A percentile compares a stretch with the other conserved stretches of the same genome.
Evolutionary conservation across 2,888 invertebrate genomes (phyloP).

Genomic region (Spicauda simplicius): DNA sequence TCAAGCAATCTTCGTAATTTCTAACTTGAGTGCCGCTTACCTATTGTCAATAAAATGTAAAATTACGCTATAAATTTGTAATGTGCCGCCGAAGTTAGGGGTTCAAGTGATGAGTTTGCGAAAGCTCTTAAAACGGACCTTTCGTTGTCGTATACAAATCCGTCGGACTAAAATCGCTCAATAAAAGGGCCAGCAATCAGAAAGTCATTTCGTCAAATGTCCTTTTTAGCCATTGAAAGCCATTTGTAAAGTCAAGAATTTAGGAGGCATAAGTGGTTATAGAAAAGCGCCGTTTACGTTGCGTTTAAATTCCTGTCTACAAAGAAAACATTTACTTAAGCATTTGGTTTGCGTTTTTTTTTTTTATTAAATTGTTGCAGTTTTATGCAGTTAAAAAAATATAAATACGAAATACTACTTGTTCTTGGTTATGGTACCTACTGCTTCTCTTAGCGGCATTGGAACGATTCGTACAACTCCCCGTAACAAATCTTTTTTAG

Average conservation of each 20-base stretch:
- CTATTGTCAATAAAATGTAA: constrained; percentile 24
- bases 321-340: neutral
- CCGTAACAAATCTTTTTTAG: too few relatives aligned
- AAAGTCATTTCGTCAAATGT: constrained; percentile 28
- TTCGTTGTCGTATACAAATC: constrained; percentile 30
- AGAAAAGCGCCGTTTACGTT: neutral
- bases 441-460: too few relatives aligned
- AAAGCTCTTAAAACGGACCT: constrained; percentile 33
- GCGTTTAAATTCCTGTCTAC: neutral
- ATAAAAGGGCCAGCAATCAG: constrained; percentile 36
- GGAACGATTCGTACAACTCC: too few relatives aligned
- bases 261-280: constrained; percentile 20
- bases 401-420: too few relatives aligned
- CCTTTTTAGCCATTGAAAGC: constrained; percentile 16
- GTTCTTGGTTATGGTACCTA: too few relatives aligned
- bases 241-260: constrained; percentile 30
- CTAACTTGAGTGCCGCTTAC: constrained; percentile 10
- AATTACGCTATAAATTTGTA: constrained; percentile 35
- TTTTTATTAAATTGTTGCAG: neutral
- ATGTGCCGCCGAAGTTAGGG: constrained; percentile 27
- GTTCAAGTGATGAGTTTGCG: constrained; percentile 37
- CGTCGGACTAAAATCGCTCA: constrained; percentile 28
- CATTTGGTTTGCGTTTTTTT: neutral
- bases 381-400: too few relatives aligned
- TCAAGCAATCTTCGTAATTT: constrained; percentile 9